Percentiles rank a stretch among this genome's conserved stretches.
phyloP scores from a whole-genome alignment of 2,113 vertebrate species.

The Cephalopterus ornatus region DNA sequence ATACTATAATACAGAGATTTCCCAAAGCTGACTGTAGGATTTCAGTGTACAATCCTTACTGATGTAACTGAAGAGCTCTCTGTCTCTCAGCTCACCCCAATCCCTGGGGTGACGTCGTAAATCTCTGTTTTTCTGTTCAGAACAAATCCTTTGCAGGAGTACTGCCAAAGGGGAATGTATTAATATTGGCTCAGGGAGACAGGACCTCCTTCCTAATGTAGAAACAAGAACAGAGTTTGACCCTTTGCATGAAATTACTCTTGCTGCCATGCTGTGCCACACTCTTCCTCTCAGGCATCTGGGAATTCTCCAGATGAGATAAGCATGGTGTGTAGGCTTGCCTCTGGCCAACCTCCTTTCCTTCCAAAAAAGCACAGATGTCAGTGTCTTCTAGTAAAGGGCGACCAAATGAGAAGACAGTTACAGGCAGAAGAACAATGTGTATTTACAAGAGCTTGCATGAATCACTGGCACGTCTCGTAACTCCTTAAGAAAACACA shows the following conservation, averaged over 20 bases:
- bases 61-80: constrained; percentile 19
- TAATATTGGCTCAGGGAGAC: background rate
- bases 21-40: constrained; percentile 19
- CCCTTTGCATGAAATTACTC: background rate
- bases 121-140: constrained; percentile 15
- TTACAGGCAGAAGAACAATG: background rate
- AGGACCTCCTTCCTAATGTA: background rate
- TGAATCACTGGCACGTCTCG: background rate
- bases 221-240: background rate
- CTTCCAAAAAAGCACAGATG: background rate
- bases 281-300: background rate
- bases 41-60: background rate
- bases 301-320: background rate
- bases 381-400: background rate
- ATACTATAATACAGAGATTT: constrained; percentile 23
- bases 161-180: constrained; percentile 7
- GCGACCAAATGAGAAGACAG: background rate
- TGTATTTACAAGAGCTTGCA: background rate
- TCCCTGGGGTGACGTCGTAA: background rate
- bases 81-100: too few species aligned
- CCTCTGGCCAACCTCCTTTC: background rate
- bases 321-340: background rate
- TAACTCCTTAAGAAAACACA: background rate
- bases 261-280: background rate
- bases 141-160: constrained; percentile 22